Evolutionary conservation across 2,113 vertebrate species (phyloP), one percentile per base, ranked within the genome.

Genomic region (Pteruthius melanotis): DNA sequence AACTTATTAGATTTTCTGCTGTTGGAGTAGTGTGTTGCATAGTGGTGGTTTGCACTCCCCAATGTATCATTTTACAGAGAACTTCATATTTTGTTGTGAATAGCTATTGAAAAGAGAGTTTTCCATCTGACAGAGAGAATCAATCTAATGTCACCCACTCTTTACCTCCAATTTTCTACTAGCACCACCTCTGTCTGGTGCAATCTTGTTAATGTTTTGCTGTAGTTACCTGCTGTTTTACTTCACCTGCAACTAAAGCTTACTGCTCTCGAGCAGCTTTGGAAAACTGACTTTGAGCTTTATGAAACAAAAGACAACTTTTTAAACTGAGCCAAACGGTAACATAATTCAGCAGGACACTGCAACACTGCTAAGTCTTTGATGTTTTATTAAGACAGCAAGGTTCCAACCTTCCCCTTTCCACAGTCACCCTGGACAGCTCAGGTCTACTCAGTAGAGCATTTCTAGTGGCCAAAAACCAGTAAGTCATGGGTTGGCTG

Each of bases 81-180:
- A 83, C 53, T 91, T 94, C 10, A 83, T 81, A 81, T 87, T 93
- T 88, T 90, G 52, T 68, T 95, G 80, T 87, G 76, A 92, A 74
- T 45, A 80, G 83, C 83, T 95, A 81, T 56, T 78, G 94, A 77
- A 94, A 91, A 95, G 52, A 85, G 68, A 90, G 37, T 71, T 83
- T 92, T 93, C 80, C n/a, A 10, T 86, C 85, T 96, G 82, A 92
- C 92, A 92, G 47, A 71, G 60, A 92, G 85, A 95, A 87, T 90
- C 86, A 90, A 87, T 84, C 83, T 76, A 72, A 86, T 35, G 76
- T 83, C 83, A 87, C n/a, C 88, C 53, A 64, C 56, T 86, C 76
- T 77, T 82, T 93, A 83, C 56, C 60, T 93, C 76, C 76, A 83
- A 60, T 88, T 93, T 93, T 87, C 90, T 95, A 39, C 87, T 44